These are phyloP conservation scores for Epinephelus lanceolatus DNA, from an alignment of 2,113 vertebrate genomes.

Conservation along the genomic window DNA sequence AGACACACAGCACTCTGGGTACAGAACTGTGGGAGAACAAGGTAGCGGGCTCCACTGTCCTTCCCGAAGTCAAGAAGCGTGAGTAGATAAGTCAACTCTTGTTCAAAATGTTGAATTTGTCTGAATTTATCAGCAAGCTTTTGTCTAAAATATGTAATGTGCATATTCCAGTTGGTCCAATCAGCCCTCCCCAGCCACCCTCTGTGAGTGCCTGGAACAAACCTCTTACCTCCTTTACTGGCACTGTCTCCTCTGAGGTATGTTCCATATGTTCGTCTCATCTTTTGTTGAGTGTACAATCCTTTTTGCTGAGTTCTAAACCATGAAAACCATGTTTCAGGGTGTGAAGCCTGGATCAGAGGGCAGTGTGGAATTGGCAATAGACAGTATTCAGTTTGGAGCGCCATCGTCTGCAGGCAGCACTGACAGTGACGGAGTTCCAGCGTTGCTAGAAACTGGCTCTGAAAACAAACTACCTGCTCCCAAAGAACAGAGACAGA, in stretches of 20 bases:
- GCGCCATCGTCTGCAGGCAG: conserved; percentile 95
- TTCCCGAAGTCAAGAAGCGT: conserved; percentile 96
- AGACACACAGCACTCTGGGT: conserved; percentile 87
- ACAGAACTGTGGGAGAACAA: conserved; percentile 97
- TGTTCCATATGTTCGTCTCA: background rate
- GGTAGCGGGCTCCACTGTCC: conserved; percentile 86
- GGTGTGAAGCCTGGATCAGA: conserved; percentile 89
- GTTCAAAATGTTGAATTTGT: background rate
- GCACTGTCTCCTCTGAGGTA: conserved; percentile 90
- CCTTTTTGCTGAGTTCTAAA: background rate
- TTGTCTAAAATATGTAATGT: conserved; percentile 13
- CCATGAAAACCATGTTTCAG: conserved; percentile 71
- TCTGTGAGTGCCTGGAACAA: conserved; percentile 99
- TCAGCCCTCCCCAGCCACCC: conserved; percentile 96
- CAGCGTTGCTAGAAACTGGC: conserved; percentile 88
- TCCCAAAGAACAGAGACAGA: conserved; percentile 98
- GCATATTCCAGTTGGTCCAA: conserved; percentile 91
- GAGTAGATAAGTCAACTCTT: conserved; percentile 71
- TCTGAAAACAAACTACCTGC: conserved; percentile 92
- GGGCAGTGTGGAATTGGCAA: conserved; percentile 89
- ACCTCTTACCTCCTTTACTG: conserved; percentile 95
- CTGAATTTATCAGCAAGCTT: background rate
- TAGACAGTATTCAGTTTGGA: conserved; percentile 97
- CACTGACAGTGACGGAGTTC: conserved; percentile 92
- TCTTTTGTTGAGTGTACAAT: background rate